These are phyloP conservation scores for Pinna nobilis DNA, from an alignment of 1,140 invertebrate genomes.

Conservation along the genomic window DNA sequence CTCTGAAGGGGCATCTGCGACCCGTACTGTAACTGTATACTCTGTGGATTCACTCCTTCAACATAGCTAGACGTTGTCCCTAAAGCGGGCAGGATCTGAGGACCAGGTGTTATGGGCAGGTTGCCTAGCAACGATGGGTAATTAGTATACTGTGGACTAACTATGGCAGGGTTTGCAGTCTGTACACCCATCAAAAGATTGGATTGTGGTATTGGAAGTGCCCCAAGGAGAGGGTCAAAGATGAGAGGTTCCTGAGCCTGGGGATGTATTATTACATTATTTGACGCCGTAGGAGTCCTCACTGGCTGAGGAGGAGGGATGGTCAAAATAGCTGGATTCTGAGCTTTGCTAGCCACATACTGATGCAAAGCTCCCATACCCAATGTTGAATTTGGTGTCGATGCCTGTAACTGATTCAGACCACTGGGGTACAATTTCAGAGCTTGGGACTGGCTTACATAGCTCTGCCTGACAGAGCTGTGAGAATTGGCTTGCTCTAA, in stretches of 20 bases:
- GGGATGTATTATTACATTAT: constrained; percentile 3
- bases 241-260: neutral
- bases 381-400: constrained; percentile 2
- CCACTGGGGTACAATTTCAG: neutral
- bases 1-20: too few relatives aligned
- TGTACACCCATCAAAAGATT: neutral
- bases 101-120: too few relatives aligned
- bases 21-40: too few relatives aligned
- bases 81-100: too few relatives aligned
- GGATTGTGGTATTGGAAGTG: constrained; percentile 1
- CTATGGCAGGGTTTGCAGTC: neutral
- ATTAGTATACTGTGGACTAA: neutral
- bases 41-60: too few relatives aligned
- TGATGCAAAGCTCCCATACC: constrained; percentile 2
- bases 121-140: neutral
- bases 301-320: neutral
- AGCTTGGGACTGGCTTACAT: neutral
- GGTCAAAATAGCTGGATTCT: constrained; percentile 3
- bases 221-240: neutral
- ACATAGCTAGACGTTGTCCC: too few relatives aligned
- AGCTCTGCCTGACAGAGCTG: constrained; percentile 7
- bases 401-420: neutral
- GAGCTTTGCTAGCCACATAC: neutral
- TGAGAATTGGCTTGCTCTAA: neutral
- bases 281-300: neutral